Conservation (phyloP, 2,888 invertebrate species). For the Lasioglossum vierecki region DNA sequence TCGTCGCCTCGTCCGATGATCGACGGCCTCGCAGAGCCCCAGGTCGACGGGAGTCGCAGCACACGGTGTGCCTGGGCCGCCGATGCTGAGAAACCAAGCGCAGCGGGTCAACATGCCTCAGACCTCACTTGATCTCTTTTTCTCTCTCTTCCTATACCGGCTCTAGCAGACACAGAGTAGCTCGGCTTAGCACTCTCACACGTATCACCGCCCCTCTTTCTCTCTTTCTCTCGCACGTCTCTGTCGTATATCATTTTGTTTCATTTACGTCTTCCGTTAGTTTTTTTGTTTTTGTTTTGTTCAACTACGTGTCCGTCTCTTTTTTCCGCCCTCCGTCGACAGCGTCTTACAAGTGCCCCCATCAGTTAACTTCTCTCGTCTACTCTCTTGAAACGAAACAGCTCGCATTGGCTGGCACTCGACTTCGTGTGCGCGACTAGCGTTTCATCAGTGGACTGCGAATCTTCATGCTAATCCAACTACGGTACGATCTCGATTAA, state of each 20-base stretch:
- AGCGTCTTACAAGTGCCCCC: constrained; percentile 22
- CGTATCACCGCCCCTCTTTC: constrained; percentile 62
- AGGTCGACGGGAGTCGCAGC: constrained; percentile 79
- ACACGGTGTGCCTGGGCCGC: constrained; percentile 83
- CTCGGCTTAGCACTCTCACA: constrained; percentile 80
- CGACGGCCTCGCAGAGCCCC: constrained; percentile 86
- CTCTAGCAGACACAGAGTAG: constrained; percentile 80
- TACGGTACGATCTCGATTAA: too few species aligned
- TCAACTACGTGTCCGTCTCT: constrained; percentile 20
- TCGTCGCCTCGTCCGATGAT: constrained; percentile 91
- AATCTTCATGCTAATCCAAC: neutral
- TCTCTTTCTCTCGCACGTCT: constrained; percentile 52
- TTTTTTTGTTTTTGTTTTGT: neutral
- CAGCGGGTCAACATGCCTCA: constrained; percentile 79
- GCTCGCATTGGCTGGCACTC: constrained; percentile 58
- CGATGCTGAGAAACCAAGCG: constrained; percentile 81
- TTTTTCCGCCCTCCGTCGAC: constrained; percentile 30
- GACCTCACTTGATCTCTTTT: constrained; percentile 76
- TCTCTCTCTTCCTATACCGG: constrained; percentile 75
- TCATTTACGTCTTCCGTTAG: neutral
- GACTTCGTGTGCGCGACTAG: constrained; percentile 28
- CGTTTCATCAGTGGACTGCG: neutral
- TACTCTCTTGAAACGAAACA: constrained; percentile 8
- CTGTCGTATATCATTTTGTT: constrained; percentile 28
- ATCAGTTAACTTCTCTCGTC: constrained; percentile 50